These are phyloP conservation scores for Tenthredo scrophulariae DNA, from an alignment of 2,888 invertebrate genomes.

Conservation along the genomic window DNA sequence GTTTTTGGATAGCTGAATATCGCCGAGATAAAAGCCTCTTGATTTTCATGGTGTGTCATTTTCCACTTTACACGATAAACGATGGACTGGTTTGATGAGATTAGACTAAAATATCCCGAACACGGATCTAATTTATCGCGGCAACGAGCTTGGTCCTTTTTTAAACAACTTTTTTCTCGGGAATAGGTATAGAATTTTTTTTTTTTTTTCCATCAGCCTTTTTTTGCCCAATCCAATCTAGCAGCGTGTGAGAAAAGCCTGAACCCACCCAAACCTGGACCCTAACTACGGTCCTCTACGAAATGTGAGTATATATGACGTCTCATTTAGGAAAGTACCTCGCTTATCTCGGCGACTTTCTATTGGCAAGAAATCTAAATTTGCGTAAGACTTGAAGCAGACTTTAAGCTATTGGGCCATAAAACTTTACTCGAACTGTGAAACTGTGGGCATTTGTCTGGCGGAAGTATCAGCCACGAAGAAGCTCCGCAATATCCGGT, in stretches of 20 bases:
- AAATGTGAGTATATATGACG: conserved; percentile 5
- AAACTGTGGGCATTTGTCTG: conserved; percentile 8
- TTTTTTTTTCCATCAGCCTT: not conserved
- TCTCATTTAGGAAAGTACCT: not conserved
- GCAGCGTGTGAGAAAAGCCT: not conserved
- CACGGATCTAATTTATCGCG: not conserved
- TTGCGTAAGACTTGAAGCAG: not conserved
- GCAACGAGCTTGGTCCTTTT: not conserved
- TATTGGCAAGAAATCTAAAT: conserved; percentile 23
- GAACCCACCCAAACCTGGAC: not conserved
- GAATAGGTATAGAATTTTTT: not conserved
- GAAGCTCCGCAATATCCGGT: not conserved
- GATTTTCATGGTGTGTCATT: not conserved
- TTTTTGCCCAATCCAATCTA: not conserved
- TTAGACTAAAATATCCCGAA: conserved; percentile 8
- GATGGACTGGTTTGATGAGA: not conserved
- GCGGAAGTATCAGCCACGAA: not conserved
- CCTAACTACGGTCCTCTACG: conserved; percentile 17
- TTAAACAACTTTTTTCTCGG: not conserved
- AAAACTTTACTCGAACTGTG: not conserved
- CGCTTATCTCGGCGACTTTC: not conserved
- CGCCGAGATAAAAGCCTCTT: not conserved
- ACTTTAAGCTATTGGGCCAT: not conserved
- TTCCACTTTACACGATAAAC: not conserved
- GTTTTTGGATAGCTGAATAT: not conserved